Base-by-base conservation (phyloP, 2,888 invertebrate genomes). In the Patella depressa region DNA sequence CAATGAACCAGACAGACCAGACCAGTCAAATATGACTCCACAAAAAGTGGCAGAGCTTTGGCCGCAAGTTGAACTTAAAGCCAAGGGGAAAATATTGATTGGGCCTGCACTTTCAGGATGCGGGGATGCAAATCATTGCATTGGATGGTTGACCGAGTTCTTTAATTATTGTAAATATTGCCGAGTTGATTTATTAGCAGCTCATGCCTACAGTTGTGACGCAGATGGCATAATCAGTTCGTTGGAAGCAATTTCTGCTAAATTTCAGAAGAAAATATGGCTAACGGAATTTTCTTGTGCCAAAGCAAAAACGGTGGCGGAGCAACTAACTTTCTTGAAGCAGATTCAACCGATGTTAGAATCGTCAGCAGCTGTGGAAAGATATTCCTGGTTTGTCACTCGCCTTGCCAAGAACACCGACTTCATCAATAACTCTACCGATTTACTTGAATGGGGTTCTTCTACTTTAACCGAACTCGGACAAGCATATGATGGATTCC, bases 1-100 rank as follows among this genome's bases (percentile, higher is more conserved):
- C 77, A 86, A 86, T 65, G 86, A 86, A 77, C 86, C 86, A 65
- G 85, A 86, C 77, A 79, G 79, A 76, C 53, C 73, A 3, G 74
- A 76, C 14, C 85, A 85, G 78, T 79, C 85, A 29, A 84, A 85
- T 76, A 71, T 86, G 65, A 81, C 80, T 0, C 81, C 86, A 0
- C 73, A 79, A 29, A 78, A 80, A 24, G 86, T 84, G 1, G 86
- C 84, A 12, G 17, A 0, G 5, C 76, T 81, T 17, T 86, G 86
- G 86, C 78, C 74, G 14, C 77, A 82, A 73, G 72, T 85, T 5
- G 83, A 85, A 73, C 45, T 74, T 14, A 75, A 76, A 70, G 72
- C 80, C 9, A 72, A 78, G 14, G 81, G 81, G 0, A 76, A 77
- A 29, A 75, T 80, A 3, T 78, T 86, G 69, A 85, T 85, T 1